These are phyloP conservation scores for Ciconia maguari DNA, from an alignment of 2,113 vertebrate species.

Conservation along the genomic window DNA sequence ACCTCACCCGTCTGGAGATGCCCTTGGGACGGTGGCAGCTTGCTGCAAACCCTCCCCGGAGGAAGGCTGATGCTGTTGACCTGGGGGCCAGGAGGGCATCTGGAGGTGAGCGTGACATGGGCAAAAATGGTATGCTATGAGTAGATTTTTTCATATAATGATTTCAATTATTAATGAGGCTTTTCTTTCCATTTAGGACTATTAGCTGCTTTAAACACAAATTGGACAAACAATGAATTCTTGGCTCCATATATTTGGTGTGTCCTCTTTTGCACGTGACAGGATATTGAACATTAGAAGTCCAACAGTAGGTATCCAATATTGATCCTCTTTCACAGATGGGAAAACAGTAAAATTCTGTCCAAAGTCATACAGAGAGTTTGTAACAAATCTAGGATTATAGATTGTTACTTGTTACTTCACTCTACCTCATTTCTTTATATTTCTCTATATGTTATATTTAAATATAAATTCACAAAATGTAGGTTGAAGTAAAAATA, in stretches of 20 bases:
- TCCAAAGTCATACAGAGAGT: background rate
- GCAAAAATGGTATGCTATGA: background rate
- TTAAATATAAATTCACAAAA: background rate
- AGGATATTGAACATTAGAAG: background rate
- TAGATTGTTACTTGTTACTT: background rate
- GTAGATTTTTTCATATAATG: background rate
- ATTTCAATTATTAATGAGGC: background rate
- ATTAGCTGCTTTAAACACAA: background rate
- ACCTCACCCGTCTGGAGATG: fast-evolving
- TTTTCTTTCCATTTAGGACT: background rate
- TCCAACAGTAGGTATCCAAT: background rate
- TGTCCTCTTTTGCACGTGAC: background rate
- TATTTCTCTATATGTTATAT: background rate
- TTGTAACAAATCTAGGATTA: background rate
- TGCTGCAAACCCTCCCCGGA: fast-evolving
- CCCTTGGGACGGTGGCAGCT: fast-evolving
- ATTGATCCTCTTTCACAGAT: background rate
- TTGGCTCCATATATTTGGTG: background rate
- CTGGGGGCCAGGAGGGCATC: background rate
- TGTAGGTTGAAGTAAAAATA: background rate
- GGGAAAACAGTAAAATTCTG: background rate
- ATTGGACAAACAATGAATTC: background rate
- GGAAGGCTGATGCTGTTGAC: background rate
- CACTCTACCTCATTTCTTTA: background rate
- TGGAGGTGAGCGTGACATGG: background rate